These are phyloP conservation scores for Stegostoma tigrinum DNA, from an alignment of 2,113 vertebrate genomes.

Conservation along the genomic window DNA sequence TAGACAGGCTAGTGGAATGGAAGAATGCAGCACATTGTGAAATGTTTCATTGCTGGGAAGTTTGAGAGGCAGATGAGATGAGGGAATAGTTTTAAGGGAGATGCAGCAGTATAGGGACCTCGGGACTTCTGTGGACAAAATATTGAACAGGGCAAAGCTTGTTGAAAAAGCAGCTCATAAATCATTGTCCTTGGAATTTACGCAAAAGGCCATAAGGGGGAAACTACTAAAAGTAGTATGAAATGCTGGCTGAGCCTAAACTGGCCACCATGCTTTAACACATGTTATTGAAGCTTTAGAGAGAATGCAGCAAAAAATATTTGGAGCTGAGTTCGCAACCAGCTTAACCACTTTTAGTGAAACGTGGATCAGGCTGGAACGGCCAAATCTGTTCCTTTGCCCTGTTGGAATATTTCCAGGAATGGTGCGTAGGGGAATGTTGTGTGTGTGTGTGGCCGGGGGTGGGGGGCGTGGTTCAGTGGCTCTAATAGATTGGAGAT, in stretches of 20 bases:
- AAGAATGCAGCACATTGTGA: not conserved
- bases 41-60: not conserved
- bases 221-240: not conserved
- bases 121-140: not conserved
- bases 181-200: not conserved
- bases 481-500: not conserved
- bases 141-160: not conserved
- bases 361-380: too few relatives aligned
- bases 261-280: not conserved
- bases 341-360: too few relatives aligned
- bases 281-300: not conserved
- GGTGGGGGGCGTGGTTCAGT: not conserved
- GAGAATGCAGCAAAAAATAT: not conserved
- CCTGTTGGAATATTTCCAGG: not conserved
- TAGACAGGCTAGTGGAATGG: not conserved
- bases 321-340: too few relatives aligned
- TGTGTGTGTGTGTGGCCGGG: too few relatives aligned
- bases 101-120: not conserved
- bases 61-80: not conserved
- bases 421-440: too few relatives aligned
- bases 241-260: too few relatives aligned
- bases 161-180: not conserved
- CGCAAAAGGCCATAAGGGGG: not conserved
- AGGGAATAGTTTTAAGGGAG: not conserved
- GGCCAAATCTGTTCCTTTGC: too few relatives aligned